These are phyloP conservation scores for Tanytarsus gracilentus DNA, from an alignment of 2,888 invertebrate genomes.

Conservation along the genomic window DNA sequence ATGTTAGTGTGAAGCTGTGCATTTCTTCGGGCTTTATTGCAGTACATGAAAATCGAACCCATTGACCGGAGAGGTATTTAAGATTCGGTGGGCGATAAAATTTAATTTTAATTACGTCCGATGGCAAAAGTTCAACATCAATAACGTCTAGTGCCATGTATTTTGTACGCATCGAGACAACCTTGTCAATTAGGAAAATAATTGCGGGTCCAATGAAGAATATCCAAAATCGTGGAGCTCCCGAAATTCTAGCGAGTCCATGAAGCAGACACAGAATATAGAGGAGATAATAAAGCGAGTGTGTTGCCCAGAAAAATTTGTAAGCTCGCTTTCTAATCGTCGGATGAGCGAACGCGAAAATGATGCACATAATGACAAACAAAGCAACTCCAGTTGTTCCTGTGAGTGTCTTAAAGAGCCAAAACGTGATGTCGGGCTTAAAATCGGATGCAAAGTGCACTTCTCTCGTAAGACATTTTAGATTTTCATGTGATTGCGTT, in stretches of 20 bases:
- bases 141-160: conserved; percentile 88
- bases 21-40: conserved; percentile 82
- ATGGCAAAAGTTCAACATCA: conserved; percentile 86
- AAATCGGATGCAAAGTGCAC: conserved; percentile 91
- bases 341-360: conserved; percentile 94
- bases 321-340: conserved; percentile 86
- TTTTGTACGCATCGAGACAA: conserved; percentile 81
- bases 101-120: conserved; percentile 88
- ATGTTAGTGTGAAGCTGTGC: conserved; percentile 92
- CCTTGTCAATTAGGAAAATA: conserved; percentile 81
- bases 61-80: conserved; percentile 88
- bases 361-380: conserved; percentile 85
- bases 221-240: conserved; percentile 86
- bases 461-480: conserved; percentile 86
- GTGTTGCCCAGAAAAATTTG: conserved; percentile 92
- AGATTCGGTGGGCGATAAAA: conserved; percentile 93
- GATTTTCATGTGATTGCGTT: conserved; percentile 86
- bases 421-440: conserved; percentile 86
- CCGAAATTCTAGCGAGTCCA: conserved; percentile 82
- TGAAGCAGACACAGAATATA: conserved; percentile 82
- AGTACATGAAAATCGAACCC: conserved; percentile 87
- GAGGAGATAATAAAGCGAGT: conserved; percentile 76
- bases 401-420: conserved; percentile 91
- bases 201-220: conserved; percentile 88
- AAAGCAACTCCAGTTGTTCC: conserved; percentile 80